phyloP scores from a whole-genome alignment of 2,113 vertebrate genomes.

The Sturnus vulgaris region DNA sequence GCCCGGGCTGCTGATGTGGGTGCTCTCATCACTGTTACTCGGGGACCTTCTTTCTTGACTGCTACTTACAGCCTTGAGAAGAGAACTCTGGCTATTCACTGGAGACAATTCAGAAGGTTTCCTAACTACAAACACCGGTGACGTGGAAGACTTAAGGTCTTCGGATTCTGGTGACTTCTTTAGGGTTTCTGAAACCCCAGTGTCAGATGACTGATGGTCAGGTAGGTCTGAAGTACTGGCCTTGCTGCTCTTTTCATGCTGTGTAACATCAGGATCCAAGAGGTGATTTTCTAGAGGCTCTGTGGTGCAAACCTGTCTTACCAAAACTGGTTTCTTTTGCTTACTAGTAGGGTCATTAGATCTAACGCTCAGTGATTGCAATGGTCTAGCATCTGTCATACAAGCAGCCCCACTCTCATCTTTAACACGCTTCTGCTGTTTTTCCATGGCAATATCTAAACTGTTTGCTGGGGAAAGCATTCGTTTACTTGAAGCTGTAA shows the following conservation, averaged over 20 bases:
- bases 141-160: slow-evolving; percentile 56
- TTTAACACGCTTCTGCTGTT: slow-evolving; percentile 95
- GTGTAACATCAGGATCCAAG: slow-evolving; percentile 73
- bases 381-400: slow-evolving; percentile 73
- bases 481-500: slow-evolving; percentile 91
- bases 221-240: slow-evolving; percentile 27
- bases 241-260: slow-evolving; percentile 59
- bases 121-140: background rate
- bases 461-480: slow-evolving; percentile 98
- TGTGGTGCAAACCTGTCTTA: slow-evolving; percentile 91
- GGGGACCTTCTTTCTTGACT: slow-evolving; percentile 78
- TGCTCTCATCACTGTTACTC: slow-evolving; percentile 61
- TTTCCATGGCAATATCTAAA: slow-evolving; percentile 98
- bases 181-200: slow-evolving; percentile 61
- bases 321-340: slow-evolving; percentile 88
- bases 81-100: slow-evolving; percentile 45
- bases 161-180: slow-evolving; percentile 72
- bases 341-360: slow-evolving; percentile 75
- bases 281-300: slow-evolving; percentile 85
- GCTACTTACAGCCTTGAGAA: slow-evolving; percentile 71
- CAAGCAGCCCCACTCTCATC: slow-evolving; percentile 91
- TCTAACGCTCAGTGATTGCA: slow-evolving; percentile 75
- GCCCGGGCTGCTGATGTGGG: slow-evolving; percentile 64
- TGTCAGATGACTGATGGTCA: slow-evolving; percentile 53
- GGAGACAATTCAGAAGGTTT: slow-evolving; percentile 57